Percentiles rank a stretch among this genome's conserved stretches.
Evolutionary conservation across 2,888 invertebrate species (phyloP).

Genomic region (Zelleria hepariella): DNA sequence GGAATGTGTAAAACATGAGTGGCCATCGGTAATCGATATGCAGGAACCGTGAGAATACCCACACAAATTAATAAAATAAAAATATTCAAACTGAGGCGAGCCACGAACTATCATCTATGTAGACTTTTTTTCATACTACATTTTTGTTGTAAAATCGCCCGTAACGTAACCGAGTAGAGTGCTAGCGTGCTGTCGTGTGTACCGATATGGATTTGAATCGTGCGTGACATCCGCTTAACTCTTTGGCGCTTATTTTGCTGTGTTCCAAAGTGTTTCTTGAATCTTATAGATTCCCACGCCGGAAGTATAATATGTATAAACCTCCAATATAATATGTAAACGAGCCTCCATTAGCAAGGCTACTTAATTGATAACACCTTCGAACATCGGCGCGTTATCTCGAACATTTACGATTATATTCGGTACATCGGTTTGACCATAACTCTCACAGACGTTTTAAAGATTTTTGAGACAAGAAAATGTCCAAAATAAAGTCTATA

Average conservation of each 20-base stretch:
- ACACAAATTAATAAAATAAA: neutral
- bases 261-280: neutral
- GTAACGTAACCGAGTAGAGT: too few species aligned
- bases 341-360: neutral
- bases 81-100: neutral
- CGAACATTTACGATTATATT: neutral
- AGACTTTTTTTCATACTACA: neutral
- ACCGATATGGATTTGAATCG: too few species aligned
- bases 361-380: neutral
- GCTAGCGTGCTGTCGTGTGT: too few species aligned
- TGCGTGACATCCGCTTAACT: neutral
- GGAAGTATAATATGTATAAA: neutral
- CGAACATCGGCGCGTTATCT: neutral
- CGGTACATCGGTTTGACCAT: neutral
- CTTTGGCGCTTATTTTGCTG: too few species aligned
- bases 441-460: neutral
- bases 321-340: neutral
- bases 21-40: neutral
- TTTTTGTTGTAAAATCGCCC: too few species aligned
- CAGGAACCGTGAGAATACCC: neutral
- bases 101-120: neutral
- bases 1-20: neutral
- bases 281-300: neutral
- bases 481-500: neutral
- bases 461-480: neutral